Percentiles rank a stretch among this genome's conserved stretches.
Evolutionary conservation across 2,113 vertebrate genomes (phyloP).

Genomic region (Neodontobutis hainanensis): DNA sequence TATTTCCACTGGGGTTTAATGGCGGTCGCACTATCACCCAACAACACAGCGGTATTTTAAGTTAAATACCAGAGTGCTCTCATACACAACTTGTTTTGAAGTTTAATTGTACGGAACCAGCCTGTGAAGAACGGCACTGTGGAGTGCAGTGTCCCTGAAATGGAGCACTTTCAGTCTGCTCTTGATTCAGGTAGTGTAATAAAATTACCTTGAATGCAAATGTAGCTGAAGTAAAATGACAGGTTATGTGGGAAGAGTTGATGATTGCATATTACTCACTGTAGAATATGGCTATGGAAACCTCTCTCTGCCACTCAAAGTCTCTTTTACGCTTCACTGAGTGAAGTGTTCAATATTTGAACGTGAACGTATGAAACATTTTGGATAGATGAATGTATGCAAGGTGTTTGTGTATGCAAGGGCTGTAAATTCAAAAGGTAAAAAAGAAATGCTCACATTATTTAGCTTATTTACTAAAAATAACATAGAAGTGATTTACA

Average conservation of each 20-base stretch:
- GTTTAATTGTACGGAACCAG: conserved; percentile 25
- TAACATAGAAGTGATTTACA: background rate
- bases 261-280: conserved; percentile 1
- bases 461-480: background rate
- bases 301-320: conserved; percentile 17
- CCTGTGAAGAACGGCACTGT: background rate
- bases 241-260: background rate
- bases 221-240: background rate
- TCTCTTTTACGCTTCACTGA: conserved; percentile 5
- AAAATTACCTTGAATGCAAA: background rate
- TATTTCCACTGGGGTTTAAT: conserved; percentile 48
- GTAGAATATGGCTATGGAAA: conserved; percentile 3
- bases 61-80: conserved; percentile 4
- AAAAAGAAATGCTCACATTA: background rate
- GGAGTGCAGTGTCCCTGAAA: conserved; percentile 9
- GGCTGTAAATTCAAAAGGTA: background rate
- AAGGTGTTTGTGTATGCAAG: background rate
- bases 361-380: background rate
- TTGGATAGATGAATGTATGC: background rate
- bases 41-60: conserved; percentile 25
- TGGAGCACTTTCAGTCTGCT: background rate
- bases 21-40: conserved; percentile 28
- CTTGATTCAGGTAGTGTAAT: conserved; percentile 1
- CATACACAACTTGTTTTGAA: conserved; percentile 2
- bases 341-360: background rate